Conservation (phyloP, 2,113 vertebrate genomes). For the Oreocharis arfaki region DNA sequence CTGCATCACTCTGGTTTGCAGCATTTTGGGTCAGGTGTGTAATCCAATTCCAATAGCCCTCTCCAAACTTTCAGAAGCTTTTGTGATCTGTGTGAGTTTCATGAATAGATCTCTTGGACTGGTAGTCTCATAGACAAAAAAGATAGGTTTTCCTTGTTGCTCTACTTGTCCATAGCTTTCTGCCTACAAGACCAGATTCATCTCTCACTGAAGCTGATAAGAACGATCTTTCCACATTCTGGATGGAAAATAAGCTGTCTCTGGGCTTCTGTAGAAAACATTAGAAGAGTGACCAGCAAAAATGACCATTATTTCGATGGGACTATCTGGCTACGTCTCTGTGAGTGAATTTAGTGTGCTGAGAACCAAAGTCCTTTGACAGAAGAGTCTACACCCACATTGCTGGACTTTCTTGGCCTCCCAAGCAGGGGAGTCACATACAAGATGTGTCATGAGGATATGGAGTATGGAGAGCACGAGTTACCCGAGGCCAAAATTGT, state of each 20-base stretch:
- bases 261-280: background rate
- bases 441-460: background rate
- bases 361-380: background rate
- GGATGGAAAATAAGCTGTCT: background rate
- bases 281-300: background rate
- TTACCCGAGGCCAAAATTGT: background rate
- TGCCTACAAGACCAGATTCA: background rate
- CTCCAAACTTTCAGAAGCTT: background rate
- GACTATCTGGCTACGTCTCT: background rate
- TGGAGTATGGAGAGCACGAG: rapidly evolving
- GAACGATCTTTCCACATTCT: background rate
- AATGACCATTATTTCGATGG: rapidly evolving
- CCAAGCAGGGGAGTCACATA: background rate
- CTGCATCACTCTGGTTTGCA: background rate
- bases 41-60: background rate
- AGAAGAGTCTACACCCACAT: background rate
- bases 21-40: background rate
- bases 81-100: background rate
- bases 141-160: background rate
- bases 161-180: background rate
- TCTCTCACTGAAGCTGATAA: background rate
- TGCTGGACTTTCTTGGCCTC: background rate
- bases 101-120: background rate
- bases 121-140: background rate
- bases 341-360: background rate